Conservation (phyloP, 2,113 vertebrate genomes). For the Chlorodrepanis virens region DNA sequence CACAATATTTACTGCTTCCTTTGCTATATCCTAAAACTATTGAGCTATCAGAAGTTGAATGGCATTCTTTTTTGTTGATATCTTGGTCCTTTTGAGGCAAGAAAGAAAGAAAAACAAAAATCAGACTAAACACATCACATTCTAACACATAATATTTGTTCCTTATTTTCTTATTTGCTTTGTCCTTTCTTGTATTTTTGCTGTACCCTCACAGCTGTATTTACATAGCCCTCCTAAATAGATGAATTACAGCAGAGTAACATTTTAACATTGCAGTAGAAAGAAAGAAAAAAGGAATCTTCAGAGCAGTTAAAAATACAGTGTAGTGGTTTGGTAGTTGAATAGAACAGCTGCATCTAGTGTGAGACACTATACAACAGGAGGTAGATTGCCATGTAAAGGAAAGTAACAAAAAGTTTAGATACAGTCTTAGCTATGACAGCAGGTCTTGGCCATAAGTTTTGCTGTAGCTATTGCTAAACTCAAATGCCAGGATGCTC, state of each 20-base stretch:
- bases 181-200: not conserved
- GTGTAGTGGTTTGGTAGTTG: not conserved
- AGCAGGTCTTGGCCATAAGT: not conserved
- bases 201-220: not conserved
- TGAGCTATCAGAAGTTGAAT: not conserved
- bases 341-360: not conserved
- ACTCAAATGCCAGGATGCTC: not conserved
- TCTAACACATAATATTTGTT: not conserved
- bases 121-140: not conserved
- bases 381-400: not conserved
- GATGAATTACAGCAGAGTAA: not conserved
- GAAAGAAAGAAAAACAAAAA: not conserved
- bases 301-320: not conserved
- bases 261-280: not conserved
- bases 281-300: not conserved
- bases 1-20: not conserved
- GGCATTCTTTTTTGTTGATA: not conserved
- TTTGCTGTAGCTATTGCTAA: not conserved
- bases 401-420: not conserved
- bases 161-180: not conserved
- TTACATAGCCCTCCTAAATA: not conserved
- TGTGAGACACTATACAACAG: not conserved
- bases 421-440: not conserved
- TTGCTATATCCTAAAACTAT: not conserved
- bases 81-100: not conserved